Conservation (phyloP, 2,888 invertebrate genomes). For the Dorcus parallelipipedus region DNA sequence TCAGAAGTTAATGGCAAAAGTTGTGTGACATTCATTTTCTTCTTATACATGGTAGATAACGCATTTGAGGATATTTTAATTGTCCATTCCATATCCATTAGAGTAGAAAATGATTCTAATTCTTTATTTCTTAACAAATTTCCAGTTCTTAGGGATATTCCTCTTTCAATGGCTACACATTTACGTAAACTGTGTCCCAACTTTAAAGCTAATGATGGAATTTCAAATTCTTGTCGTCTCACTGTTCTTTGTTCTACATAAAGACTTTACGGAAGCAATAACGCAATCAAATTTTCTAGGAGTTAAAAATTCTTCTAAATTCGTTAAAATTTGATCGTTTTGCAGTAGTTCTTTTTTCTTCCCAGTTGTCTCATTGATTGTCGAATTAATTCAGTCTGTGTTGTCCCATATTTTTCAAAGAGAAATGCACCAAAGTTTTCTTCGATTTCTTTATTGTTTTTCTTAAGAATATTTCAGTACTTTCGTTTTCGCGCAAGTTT, state of each 20-base stretch:
- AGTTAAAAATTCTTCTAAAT: neutral
- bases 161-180: neutral
- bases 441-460: no score
- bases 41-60: neutral
- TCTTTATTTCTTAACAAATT: neutral
- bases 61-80: neutral
- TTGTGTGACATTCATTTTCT: neutral
- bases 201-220: neutral
- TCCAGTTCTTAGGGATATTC: neutral
- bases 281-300: neutral
- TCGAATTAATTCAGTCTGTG: slow-evolving; percentile 10
- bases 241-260: neutral
- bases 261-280: neutral
- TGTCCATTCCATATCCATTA: neutral
- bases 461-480: no score
- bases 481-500: no score
- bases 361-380: slow-evolving; percentile 14
- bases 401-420: slow-evolving; percentile 12
- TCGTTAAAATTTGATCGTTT: neutral
- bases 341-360: neutral
- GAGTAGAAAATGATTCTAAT: neutral
- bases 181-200: neutral
- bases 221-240: neutral
- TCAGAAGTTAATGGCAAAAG: neutral
- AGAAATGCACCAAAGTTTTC: slow-evolving; percentile 6